Evolutionary conservation across 2,113 vertebrate genomes (phyloP).

Genomic region (Equus przewalskii): DNA sequence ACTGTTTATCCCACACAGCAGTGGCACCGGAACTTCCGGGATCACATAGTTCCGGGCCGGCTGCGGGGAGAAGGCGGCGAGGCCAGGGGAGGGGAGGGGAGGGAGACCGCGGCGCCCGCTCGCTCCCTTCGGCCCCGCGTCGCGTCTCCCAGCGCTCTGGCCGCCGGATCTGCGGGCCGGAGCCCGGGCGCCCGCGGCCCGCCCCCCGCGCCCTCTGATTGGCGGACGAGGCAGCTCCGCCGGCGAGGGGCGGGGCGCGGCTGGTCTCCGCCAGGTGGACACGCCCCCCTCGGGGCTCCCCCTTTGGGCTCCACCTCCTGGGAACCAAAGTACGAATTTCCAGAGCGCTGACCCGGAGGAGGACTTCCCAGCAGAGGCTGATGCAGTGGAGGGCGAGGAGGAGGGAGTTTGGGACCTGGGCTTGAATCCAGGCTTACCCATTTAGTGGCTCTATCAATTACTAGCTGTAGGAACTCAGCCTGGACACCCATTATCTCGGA

Average conservation of each 20-base stretch:
- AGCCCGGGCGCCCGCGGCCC: neutral
- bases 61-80: neutral
- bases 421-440: neutral
- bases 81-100: neutral
- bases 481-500: neutral
- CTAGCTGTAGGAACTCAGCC: neutral
- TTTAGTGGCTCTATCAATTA: neutral
- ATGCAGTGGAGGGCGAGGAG: too few species aligned
- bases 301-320: accelerated
- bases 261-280: neutral
- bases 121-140: conserved; percentile 8
- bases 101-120: neutral
- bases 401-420: neutral
- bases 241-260: neutral
- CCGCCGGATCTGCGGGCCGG: neutral
- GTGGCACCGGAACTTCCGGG: conserved; percentile 89
- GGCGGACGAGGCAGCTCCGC: neutral
- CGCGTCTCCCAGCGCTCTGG: neutral
- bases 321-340: neutral
- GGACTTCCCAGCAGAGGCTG: too few species aligned
- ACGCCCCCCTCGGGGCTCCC: neutral
- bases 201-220: conserved; percentile 59
- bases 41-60: conserved; percentile 88
- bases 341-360: accelerated
- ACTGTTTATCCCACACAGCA: conserved; percentile 90